Percentiles rank a stretch among this genome's conserved stretches.
These are phyloP conservation scores for Lagopus muta DNA, from an alignment of 2,113 vertebrate species.

Conservation along the genomic window DNA sequence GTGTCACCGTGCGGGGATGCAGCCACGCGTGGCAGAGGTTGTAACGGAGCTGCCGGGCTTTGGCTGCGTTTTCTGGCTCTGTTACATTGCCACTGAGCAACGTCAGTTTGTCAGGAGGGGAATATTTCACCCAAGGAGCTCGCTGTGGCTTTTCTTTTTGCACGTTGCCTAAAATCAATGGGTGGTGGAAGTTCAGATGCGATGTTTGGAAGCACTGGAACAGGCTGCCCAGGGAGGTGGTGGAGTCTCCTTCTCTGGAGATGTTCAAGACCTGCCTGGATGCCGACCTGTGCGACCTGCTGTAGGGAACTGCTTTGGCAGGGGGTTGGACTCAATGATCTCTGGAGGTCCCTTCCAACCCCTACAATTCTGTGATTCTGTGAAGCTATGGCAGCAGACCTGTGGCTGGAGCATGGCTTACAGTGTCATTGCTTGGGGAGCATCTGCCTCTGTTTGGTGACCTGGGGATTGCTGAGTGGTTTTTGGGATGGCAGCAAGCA, in stretches of 20 bases:
- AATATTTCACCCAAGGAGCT: background rate
- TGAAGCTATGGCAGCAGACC: background rate
- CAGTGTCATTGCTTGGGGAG: accelerated
- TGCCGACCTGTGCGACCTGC: too few relatives aligned
- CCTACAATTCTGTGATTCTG: too few relatives aligned
- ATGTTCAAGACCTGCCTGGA: too few relatives aligned
- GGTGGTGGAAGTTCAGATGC: background rate
- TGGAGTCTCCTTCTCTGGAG: too few relatives aligned
- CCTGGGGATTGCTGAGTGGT: background rate
- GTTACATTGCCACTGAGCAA: background rate
- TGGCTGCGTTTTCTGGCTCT: background rate
- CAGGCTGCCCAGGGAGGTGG: too few relatives aligned
- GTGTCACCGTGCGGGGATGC: background rate
- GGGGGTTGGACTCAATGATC: too few relatives aligned
- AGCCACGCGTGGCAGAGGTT: accelerated
- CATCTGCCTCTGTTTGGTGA: accelerated
- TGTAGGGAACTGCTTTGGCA: too few relatives aligned
- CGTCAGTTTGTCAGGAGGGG: background rate
- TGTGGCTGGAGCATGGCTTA: background rate
- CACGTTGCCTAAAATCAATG: background rate
- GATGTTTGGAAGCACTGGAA: background rate
- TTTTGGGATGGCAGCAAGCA: accelerated
- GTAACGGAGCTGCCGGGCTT: background rate
- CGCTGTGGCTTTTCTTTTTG: background rate
- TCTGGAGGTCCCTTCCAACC: too few relatives aligned